These are phyloP conservation scores for Alaudala cheleensis DNA, from an alignment of 2,113 vertebrate genomes.

Conservation along the genomic window DNA sequence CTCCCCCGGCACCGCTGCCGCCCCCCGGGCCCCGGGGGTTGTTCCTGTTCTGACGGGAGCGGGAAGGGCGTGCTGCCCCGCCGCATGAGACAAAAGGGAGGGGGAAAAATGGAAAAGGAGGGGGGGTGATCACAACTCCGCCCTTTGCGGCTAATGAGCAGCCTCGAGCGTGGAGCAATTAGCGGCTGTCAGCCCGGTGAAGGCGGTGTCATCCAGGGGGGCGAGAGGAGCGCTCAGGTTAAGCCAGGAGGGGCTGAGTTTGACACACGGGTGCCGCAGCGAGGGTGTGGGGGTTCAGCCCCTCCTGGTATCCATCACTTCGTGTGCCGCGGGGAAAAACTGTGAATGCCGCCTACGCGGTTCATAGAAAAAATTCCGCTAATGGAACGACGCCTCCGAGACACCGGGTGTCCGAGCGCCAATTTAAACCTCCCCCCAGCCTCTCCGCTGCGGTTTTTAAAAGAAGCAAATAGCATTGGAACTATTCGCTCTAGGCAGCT, in stretches of 20 bases:
- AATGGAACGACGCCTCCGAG: not conserved
- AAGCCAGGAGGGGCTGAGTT: not conserved
- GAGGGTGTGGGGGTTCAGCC: not conserved
- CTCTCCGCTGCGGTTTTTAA: not conserved
- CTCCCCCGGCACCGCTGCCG: not conserved
- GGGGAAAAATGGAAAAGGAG: too few relatives aligned
- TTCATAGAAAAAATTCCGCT: not conserved
- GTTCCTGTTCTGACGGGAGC: too few relatives aligned
- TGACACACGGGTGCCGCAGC: not conserved
- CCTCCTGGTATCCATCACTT: rapidly evolving
- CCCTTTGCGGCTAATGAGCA: not conserved
- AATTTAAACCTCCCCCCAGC: not conserved
- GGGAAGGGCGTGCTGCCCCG: too few relatives aligned
- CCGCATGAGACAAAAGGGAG: too few relatives aligned
- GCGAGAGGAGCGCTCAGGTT: not conserved
- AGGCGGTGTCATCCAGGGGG: not conserved
- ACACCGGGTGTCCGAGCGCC: rapidly evolving
- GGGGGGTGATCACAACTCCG: rapidly evolving
- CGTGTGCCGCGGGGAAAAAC: rapidly evolving
- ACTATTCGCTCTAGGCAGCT: not conserved
- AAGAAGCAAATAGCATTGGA: not conserved
- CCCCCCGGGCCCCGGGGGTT: too few relatives aligned
- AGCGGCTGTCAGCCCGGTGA: not conserved
- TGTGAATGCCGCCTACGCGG: rapidly evolving
- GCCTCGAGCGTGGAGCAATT: not conserved